Base-by-base conservation (phyloP, 2,113 vertebrate species). In the Dipodomys ordii region DNA sequence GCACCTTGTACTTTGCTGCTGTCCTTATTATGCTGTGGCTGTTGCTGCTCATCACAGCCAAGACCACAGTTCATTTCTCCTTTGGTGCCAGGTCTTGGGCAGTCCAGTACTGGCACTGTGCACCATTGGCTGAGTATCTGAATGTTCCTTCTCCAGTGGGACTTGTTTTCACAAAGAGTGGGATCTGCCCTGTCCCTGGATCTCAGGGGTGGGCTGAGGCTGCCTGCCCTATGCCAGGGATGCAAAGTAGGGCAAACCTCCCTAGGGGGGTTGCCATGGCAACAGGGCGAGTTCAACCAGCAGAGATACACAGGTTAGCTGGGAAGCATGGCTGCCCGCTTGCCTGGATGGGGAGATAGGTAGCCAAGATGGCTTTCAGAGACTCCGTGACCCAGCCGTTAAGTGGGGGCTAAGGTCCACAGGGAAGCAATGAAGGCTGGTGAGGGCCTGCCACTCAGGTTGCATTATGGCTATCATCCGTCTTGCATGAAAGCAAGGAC, bases 171-270 rank as follows among this genome's bases (percentile, higher is more conserved):
- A 67, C 65, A 12, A 2, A 1, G 69, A 94, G 82, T 62, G 76
- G 82, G 91, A 94, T 92, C 20, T 68, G 72, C 25, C 83, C 82
- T 3, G n/a, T 67, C 95, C 60, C 69, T 91, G 25, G 11, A 65
- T 92, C 79, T 85, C 73, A 27, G 76, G 60, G 76, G 82, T 85
- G 62, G 87, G 78, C 27, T 83, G 65, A 94, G 92, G 82, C 95
- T 16, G 90, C 64, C 12, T 1, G 74, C 68, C 90, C 57, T 60
- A 25, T 30, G 92, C 88, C 83, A 90, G 88, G 83, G 90, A 95
- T 32, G 82, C 83, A 96, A 97, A 97, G 94, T 97, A 97, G 97
- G 96, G 53, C 96, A 95, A 83, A 53, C 97, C 83, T 88, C 93
- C 90, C 92, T 25, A 44, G 78, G 85, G 96, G 93, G 73, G 97